Evolutionary conservation across 2,113 vertebrate species (phyloP), one percentile per base, ranked within the genome.

Genomic region (Turdus rufiventris): DNA sequence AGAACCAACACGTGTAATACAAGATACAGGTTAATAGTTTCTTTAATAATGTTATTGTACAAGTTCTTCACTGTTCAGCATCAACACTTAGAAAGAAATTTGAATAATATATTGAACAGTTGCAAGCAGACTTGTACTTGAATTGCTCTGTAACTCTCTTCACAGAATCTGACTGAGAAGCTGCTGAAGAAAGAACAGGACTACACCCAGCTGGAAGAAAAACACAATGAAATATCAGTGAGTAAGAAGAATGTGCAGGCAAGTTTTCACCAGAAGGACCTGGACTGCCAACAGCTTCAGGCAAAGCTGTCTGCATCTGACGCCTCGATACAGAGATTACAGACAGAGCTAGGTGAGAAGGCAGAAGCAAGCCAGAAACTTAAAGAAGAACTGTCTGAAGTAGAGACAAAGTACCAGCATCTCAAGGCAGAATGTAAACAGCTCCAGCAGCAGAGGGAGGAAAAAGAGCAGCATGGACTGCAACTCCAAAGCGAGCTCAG

Each of bases 381-480:
- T 79, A 99, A 98, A 97, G 98, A 96, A 68, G 99, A 99, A 93
- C 93, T 99, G 26, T 95, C 96, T 0, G 99, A 99, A 94, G 96
- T 99, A 57, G 99, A 99, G 97, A 96, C 97, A n/a, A 98, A 98
- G 85, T 97, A 98, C 38, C 98, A 99, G 42, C 99, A 99, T 95
- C 97, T 99, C 56, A 99, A 99, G 94, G 98, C 98, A 0, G 99
- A 99, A 87, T 98, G 98, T 90, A 99, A 99, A 94, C 99, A 99
- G 96, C 95, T 99, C 10, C 98, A 99, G 45, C 99, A 99, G 70
- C 99, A 99, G 93, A 98, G 97, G 73, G 99, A 99, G 78, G 99
- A 99, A 81, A 99, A 98, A 81, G 99, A 99, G 63, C 99, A 98
- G 86, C 98, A 99, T 53, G 97, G 97, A 31, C 91, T 98, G 47